Conservation (phyloP, 2,113 vertebrate species). For the Mesitornis unicolor region DNA sequence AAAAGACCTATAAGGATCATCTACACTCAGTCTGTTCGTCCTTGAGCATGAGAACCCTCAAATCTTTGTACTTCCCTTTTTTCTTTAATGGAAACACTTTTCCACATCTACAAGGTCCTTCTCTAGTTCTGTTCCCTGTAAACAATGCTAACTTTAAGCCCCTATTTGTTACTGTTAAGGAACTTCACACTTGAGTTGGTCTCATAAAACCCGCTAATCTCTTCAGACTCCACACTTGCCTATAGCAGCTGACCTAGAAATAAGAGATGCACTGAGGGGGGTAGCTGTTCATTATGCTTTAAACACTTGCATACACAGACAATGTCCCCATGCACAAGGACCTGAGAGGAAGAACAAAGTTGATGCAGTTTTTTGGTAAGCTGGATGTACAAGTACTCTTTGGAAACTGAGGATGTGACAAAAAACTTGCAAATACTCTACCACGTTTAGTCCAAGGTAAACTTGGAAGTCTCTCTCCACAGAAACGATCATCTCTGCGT, state of each 20-base stretch:
- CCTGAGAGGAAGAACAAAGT: not conserved
- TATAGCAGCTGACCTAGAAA: conserved; percentile 28
- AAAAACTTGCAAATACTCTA: not conserved
- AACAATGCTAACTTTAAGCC: conserved; percentile 19
- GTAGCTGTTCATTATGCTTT: conserved; percentile 12
- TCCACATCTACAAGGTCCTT: not conserved
- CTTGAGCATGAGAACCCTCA: not conserved
- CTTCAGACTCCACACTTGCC: not conserved
- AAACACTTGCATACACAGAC: not conserved
- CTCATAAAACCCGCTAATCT: not conserved
- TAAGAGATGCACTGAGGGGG: not conserved
- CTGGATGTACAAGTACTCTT: not conserved
- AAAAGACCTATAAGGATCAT: not conserved
- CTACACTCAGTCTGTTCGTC: not conserved
- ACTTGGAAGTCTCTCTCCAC: not conserved
- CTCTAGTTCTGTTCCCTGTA: not conserved
- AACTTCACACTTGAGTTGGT: conserved; percentile 41
- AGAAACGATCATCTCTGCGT: not conserved
- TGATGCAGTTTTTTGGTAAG: not conserved
- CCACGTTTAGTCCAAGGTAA: not conserved
- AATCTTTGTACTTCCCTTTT: not conserved
- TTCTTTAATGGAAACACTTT: not conserved
- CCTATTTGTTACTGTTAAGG: conserved; percentile 16
- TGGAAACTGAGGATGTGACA: not conserved
- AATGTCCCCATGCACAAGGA: not conserved